Evolutionary conservation across 2,113 vertebrate species (phyloP).

Genomic region (Stomatorhinus ivindoensis): DNA sequence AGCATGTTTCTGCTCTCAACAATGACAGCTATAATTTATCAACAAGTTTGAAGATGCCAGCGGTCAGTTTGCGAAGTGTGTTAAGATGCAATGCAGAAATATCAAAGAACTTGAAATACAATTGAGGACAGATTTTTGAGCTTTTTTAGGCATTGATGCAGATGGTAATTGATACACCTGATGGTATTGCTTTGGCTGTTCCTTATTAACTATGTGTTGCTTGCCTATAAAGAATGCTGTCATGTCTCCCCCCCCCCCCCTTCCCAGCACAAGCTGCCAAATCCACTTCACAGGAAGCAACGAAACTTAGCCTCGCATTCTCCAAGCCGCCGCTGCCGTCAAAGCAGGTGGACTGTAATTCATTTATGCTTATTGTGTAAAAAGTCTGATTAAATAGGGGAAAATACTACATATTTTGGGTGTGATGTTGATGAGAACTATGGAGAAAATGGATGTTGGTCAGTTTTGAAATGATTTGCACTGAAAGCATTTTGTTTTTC

Average conservation of each 20-base stretch:
- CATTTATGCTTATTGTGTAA: background rate
- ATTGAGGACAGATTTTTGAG: background rate
- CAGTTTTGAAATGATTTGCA: background rate
- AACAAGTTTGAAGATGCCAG: background rate
- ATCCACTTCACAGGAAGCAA: constrained; percentile 71
- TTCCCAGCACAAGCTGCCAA: constrained; percentile 68
- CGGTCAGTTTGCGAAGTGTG: background rate
- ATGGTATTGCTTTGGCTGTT: background rate
- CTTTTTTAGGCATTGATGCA: background rate
- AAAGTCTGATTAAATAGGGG: background rate
- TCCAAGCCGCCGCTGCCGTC: constrained; percentile 64
- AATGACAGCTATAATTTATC: background rate
- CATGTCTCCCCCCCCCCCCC: too few relatives aligned
- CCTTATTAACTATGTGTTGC: background rate
- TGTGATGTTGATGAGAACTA: background rate
- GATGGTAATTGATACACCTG: background rate
- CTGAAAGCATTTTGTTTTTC: background rate
- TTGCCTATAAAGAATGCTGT: background rate
- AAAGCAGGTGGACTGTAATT: constrained; percentile 57
- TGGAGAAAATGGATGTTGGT: background rate
- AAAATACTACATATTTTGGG: background rate
- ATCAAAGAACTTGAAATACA: background rate
- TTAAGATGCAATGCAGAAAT: background rate
- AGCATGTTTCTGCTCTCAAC: background rate
- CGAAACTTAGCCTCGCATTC: constrained; percentile 75